Evolutionary conservation across 2,113 vertebrate genomes (phyloP).

Genomic region (Daboia siamensis): DNA sequence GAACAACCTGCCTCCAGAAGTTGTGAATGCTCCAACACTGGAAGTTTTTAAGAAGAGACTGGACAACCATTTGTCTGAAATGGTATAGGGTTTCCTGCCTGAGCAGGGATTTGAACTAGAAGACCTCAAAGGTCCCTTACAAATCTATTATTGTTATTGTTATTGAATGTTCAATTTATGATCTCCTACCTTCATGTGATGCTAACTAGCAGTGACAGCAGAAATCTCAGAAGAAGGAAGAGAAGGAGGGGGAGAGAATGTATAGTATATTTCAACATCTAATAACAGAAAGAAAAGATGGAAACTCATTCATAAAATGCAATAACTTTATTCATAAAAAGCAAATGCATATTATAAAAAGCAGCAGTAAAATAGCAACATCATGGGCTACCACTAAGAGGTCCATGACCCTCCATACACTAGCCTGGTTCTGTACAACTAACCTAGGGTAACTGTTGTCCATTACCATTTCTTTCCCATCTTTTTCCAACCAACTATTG

Average conservation of each 20-base stretch:
- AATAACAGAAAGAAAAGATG: neutral
- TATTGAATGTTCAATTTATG: neutral
- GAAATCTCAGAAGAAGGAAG: neutral
- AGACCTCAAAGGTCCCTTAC: too few relatives aligned
- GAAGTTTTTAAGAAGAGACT: too few relatives aligned
- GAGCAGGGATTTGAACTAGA: too few relatives aligned
- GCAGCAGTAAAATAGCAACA: neutral
- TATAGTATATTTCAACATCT: neutral
- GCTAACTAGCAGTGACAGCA: neutral
- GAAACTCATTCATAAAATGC: neutral
- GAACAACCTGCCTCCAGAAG: too few relatives aligned
- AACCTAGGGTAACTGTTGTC: neutral
- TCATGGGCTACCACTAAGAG: neutral
- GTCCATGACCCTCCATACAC: neutral
- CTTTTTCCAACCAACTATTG: neutral
- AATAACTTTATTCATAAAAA: neutral
- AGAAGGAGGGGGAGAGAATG: neutral
- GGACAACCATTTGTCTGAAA: too few relatives aligned
- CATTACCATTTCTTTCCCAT: neutral
- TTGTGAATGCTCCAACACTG: too few relatives aligned
- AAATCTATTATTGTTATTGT: too few relatives aligned
- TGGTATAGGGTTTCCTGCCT: too few relatives aligned
- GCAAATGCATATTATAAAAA: neutral
- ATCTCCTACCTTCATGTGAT: neutral
- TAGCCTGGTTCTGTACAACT: neutral